phyloP scores from a whole-genome alignment of 2,888 invertebrate genomes.

The Sarcophaga carnaria region DNA sequence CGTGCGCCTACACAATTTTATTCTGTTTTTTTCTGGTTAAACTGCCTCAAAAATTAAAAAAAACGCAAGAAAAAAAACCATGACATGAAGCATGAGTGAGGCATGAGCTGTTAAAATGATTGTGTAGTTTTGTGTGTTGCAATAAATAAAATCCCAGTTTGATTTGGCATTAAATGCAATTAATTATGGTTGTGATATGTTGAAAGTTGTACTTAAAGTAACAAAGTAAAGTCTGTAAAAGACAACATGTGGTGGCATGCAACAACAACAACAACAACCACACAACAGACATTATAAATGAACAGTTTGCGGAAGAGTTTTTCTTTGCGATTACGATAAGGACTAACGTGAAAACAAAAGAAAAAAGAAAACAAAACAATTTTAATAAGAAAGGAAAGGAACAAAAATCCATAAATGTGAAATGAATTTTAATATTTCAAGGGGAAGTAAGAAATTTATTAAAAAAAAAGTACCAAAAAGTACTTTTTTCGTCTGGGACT shows the following conservation, averaged over 20 bases:
- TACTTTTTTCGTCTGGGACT: too few relatives aligned
- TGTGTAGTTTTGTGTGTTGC: slow-evolving; percentile 49
- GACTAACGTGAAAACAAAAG: too few relatives aligned
- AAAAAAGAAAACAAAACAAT: too few relatives aligned
- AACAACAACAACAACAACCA: neutral
- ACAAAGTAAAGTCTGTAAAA: slow-evolving; percentile 33
- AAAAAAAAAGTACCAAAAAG: too few relatives aligned
- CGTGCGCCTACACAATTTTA: slow-evolving; percentile 71
- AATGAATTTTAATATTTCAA: too few relatives aligned
- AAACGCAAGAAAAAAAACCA: neutral
- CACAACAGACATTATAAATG: neutral
- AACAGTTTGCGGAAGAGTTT: too few relatives aligned
- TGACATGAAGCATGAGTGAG: slow-evolving; percentile 35
- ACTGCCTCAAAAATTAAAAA: too few relatives aligned
- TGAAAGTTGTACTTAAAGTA: slow-evolving; percentile 48
- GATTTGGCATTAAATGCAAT: slow-evolving; percentile 71
- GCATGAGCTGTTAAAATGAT: slow-evolving; percentile 21
- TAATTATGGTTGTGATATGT: slow-evolving; percentile 68
- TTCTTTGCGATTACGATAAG: too few relatives aligned
- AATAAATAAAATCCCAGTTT: slow-evolving; percentile 73
- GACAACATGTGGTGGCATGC: slow-evolving; percentile 51
- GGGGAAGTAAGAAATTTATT: too few relatives aligned
- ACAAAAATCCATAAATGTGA: too few relatives aligned
- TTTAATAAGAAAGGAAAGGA: too few relatives aligned
- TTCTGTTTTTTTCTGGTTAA: too few relatives aligned